A percentile compares a stretch with the other conserved stretches of the same genome.
These are phyloP conservation scores for Dione vanillae DNA, from an alignment of 2,888 invertebrate species.

Conservation along the genomic window DNA sequence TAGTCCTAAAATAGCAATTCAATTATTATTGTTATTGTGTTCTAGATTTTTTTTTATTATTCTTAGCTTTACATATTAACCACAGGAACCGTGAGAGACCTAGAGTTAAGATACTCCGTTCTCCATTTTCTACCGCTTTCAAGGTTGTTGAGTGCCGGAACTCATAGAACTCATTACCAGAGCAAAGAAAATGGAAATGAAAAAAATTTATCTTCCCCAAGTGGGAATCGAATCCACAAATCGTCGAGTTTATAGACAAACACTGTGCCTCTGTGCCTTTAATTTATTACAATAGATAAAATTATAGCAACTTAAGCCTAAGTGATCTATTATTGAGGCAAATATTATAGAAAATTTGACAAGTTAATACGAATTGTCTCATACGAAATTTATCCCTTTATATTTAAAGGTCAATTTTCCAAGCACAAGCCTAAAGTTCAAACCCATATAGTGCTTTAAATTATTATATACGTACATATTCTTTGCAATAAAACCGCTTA, in stretches of 20 bases:
- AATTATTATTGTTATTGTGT: too few species aligned
- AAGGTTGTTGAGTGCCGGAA: too few species aligned
- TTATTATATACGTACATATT: background rate
- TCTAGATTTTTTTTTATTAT: too few species aligned
- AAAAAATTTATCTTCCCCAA: too few species aligned
- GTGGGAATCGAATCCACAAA: too few species aligned
- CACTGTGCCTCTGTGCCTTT: background rate
- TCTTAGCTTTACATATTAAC: too few species aligned
- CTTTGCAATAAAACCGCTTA: constrained; percentile 4
- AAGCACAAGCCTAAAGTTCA: background rate
- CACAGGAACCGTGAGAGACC: too few species aligned
- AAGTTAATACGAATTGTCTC: background rate
- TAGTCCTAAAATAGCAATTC: too few species aligned
- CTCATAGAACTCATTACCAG: too few species aligned
- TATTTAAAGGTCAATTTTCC: background rate
- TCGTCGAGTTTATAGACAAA: background rate
- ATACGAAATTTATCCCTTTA: constrained; percentile 8
- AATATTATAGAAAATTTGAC: background rate
- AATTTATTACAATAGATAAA: constrained; percentile 6
- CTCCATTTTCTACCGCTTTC: too few species aligned
- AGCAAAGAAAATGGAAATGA: too few species aligned
- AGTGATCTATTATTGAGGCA: background rate
- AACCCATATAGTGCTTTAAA: background rate
- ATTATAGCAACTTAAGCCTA: background rate
- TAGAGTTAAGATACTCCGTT: too few species aligned